Base-by-base conservation (phyloP, 2,888 invertebrate genomes). In the Mythimna ferrago region DNA sequence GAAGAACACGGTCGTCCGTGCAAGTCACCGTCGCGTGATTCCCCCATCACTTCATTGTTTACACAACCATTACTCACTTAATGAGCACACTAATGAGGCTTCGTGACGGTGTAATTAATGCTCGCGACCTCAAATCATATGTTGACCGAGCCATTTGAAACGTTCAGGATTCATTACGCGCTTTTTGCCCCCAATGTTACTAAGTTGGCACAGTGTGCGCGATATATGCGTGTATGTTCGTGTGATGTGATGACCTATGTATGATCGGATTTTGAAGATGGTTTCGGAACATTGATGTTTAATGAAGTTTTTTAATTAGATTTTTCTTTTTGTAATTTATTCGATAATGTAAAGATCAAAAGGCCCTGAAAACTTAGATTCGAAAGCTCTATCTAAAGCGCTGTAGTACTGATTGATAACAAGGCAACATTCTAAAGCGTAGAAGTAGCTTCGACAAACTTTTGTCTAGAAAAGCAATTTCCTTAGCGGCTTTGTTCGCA, bases 21-120 rank as follows among this genome's bases (percentile, higher is more conserved):
- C 92, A 90, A 93, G 91, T 89, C 93, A 94, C 81, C 90, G 91
- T 93, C 92, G 93, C 94, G 94, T 94, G 94, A 92, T 94, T 94
- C 93, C 93, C 88, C 90, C 90, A 90, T 90, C 88, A 89, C 88
- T 89, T 89, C 89, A 90, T 93, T 94, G 94, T 94, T 93, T 93
- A 91, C 92, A 91, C 88, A 91, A 86, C 88, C 88, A 93, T 94
- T 94, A 94, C 89, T 88, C 90, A 89, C 86, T 91, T 93, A 94
- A 94, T 94, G 92, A 94, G 91, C 82, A 88, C 89, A 88, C 89
- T 93, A 93, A 94, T 93, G 86, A 87, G 76, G 78, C 89, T 91
- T 86, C 91, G 91, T 92, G 93, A 91, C 90, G 86, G 84, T 87
- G 89, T 94, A 94, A 95, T 94, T 94, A 94, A 93, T 92, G 89